Evolutionary conservation across 2,888 invertebrate genomes (phyloP), one percentile per base, ranked within the genome.

Genomic region (Eupithecia centaureata): DNA sequence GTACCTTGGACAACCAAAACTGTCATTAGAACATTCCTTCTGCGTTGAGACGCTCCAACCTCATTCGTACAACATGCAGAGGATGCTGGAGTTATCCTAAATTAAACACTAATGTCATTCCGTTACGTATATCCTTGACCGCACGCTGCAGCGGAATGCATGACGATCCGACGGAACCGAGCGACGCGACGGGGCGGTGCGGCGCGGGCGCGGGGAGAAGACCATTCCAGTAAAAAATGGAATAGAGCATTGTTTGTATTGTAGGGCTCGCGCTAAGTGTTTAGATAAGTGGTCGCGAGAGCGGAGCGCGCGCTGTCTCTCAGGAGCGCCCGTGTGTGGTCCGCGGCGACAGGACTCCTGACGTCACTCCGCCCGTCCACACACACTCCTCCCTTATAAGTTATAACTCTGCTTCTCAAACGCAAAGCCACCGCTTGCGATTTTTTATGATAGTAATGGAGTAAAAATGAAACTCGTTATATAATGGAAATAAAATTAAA

Each of bases 1-100:
- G 92, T 93, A 92, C 93, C 93, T 93, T 93, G 92, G 93, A 93
- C 93, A 93, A 93, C 92, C 92, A 92, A 93, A 93, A 92, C 89
- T 89, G 83, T 91, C 90, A 92, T 92, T 92, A 92, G 91, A 92
- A 90, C 86, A 83, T 85, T 83, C 87, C 84, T 84, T 83, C 82
- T 72, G 84, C 85, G 85, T 88, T 86, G 85, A 84, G 81, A 82
- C 82, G 78, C 74, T 75, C 72, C 72, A 75, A 78, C 76, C 78
- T 73, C 71, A 74, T 76, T 78, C 70, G 69, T 63, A 52, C 61
- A 63, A 66, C 62, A 74, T 74, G 75, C 73, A 73, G 63, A 47
- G 63, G 68, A 71, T 68, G 67, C 68, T 65, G 52, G 54, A 77
- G 65, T 77, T 75, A 73, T 81, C 78, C 80, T 87, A 86, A 83